Evolutionary conservation across 1,140 invertebrate genomes (phyloP), one percentile per base, ranked within the genome.

Genomic region (Saxidomus purpurata): DNA sequence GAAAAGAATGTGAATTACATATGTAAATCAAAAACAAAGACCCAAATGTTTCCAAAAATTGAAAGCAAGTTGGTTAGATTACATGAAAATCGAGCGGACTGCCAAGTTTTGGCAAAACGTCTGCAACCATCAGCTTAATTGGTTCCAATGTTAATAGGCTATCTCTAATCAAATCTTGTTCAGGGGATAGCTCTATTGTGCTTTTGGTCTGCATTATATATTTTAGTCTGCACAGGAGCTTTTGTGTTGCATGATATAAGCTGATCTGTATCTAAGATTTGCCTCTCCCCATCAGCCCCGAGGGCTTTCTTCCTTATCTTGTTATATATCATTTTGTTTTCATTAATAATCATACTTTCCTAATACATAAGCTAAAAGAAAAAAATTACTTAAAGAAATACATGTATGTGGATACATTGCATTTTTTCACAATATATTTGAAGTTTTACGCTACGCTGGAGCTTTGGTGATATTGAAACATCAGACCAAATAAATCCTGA

Each of bases 151-250:
- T 52, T 77, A 79, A 59, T 79, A 59, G 76, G 49, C 76, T 38
- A 79, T 79, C 76, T 40, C 34, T 71, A n/a, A 71, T 71, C 67
- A 71, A 19, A 71, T 71, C 67, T 71, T 71, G 34, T 38, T 71
- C 15, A 9, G n/a, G 25, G 59, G n/a, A n/a, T 28, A 22, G n/a
- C 19, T 19, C 52, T 63, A 63, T 63, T 63, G 59, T 63, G 8
- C 59, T n/a, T 63, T 63, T 28, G 22, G 59, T 63, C 59, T 63
- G 59, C 59, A 63, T 28, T 25, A 28, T 8, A 55, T 55, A 55
- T 28, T 63, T 25, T 28, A 8, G 25, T 59, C 25, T 28, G 25
- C 4, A 11, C 4, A 9, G 9, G 19, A 28, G 4, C n/a, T 2
- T 63, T 63, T 28, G 8, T 63, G 59, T 28, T 63, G 59, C 59